Base-by-base conservation (phyloP, 2,888 invertebrate species). In the Andricus curvator region DNA sequence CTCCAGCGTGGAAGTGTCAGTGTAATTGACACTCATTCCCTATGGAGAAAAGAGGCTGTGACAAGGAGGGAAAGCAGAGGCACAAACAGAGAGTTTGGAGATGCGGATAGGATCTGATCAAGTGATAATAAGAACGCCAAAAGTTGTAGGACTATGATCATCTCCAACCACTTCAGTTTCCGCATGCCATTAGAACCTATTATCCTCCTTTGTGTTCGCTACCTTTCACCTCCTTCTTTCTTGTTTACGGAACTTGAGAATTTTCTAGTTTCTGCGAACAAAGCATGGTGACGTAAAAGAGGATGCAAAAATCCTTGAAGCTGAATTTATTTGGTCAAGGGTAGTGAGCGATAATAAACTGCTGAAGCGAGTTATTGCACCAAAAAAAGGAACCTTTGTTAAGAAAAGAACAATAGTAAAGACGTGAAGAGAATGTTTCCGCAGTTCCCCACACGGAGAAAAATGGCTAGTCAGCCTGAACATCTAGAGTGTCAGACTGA, bases 21-120 rank as follows among this genome's bases (percentile, higher is more conserved):
- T 90, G 90, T 92, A 92, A 92, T 92, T 92, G 92, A 92, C 92
- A 91, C 89, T 89, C 89, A 86, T 86, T 81, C 85, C 65, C 78
- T 78, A 67, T 60, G 66, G 48, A 74, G 77, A 74, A 74, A 82
- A 76, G 76, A 80, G 44, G 65, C 5, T 74, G n/a, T 56, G n/a
- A 56, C 33, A 41, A 25, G 33, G n/a, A 56, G 51, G 4, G 11
- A n/a, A 33, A 56, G 48, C 37, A 74, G 15, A 56, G 25, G 48
- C 20, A 56, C 33, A 29, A n/a, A 22, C 48, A n/a, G n/a, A 51
- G 51, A 33, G 33, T 17, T 51, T 15, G 15, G 33, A 56, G 5
- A 37, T 33, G 20, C 11, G 29, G 25, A 70, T 29, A 20, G 48
- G 5, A 74, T 48, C 9, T 48, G 20, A 25, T 44, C 29, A 70